phyloP scores from a whole-genome alignment of 2,113 vertebrate genomes.

The Alces alces region DNA sequence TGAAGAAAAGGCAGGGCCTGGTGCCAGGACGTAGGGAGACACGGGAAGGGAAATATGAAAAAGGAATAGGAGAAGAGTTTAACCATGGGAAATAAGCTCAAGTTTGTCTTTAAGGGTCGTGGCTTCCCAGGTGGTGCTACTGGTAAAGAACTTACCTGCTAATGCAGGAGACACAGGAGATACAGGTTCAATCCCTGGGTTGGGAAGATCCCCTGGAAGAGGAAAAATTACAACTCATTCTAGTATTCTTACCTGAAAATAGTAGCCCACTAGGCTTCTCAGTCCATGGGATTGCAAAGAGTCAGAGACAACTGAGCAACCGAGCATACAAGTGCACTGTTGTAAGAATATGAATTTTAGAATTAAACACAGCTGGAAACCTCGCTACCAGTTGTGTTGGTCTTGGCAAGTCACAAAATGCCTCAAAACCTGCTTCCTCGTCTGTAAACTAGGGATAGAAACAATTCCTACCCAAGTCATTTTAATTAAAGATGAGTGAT shows the following conservation, averaged over 20 bases:
- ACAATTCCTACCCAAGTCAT: background rate
- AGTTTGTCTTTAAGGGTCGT: background rate
- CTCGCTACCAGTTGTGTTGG: background rate
- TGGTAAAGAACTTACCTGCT: background rate
- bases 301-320: background rate
- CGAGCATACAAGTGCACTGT: background rate
- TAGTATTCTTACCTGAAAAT: background rate
- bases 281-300: background rate
- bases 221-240: background rate
- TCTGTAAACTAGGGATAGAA: background rate
- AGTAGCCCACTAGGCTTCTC: no score
- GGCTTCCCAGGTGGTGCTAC: background rate
- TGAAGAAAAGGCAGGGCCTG: background rate
- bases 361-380: background rate
- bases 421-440: background rate
- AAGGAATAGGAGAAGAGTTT: background rate
- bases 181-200: background rate
- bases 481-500: background rate
- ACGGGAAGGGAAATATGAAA: background rate
- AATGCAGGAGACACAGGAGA: background rate
- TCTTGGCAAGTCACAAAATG: slow-evolving; percentile 13
- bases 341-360: background rate
- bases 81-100: background rate
- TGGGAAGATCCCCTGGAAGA: background rate
- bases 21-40: background rate